Base-by-base conservation (phyloP, 2,797 vertebrate species). In the Schizothorax lantsangensis region DNA sequence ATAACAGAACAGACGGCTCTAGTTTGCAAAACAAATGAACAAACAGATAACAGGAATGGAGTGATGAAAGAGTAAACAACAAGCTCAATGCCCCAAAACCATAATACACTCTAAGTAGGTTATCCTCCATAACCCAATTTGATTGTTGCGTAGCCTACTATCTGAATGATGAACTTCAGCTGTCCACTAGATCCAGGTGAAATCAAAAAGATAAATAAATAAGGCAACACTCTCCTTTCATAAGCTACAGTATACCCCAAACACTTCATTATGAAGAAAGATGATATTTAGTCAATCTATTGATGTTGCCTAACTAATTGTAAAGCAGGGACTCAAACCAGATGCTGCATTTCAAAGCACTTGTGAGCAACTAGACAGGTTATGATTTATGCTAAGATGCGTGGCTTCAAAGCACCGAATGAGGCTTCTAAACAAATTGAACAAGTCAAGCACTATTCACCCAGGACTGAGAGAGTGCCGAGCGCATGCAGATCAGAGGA, bases 361-460 rank as follows among this genome's bases (percentile, higher is more conserved):
- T 94, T 91, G 94, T 93, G 94, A 92, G 93, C 93, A 92, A 93
- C 94, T 93, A 96, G 95, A 95, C 94, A 95, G 95, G 95, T 95
- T 96, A 96, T 97, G 95, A 96, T 96, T 96, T 97, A 97, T 97
- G 96, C 96, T 96, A 96, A 97, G 95, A 95, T 94, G 95, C 92
- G 92, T 94, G 95, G 94, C 96, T 96, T 97, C 96, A 97, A 97
- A 97, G 96, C 93, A 23, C 90, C 85, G 91, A 95, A 94, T 93
- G 95, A 92, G 91, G 93, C 94, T 94, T 95, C 93, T 94, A 94
- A 96, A 97, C 96, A 97, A 97, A 97, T 97, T 97, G 96, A 97
- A 97, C 95, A 96, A 96, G 96, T 97, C 96, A 97, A 95, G 93
- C 93, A 92, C 94, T 95, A 96, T 95, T 95, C 96, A 95, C 95